A percentile compares a stretch with the other conserved stretches of the same genome.
These are phyloP conservation scores for Leucozona laternaria DNA, from an alignment of 2,888 invertebrate species.

Conservation along the genomic window DNA sequence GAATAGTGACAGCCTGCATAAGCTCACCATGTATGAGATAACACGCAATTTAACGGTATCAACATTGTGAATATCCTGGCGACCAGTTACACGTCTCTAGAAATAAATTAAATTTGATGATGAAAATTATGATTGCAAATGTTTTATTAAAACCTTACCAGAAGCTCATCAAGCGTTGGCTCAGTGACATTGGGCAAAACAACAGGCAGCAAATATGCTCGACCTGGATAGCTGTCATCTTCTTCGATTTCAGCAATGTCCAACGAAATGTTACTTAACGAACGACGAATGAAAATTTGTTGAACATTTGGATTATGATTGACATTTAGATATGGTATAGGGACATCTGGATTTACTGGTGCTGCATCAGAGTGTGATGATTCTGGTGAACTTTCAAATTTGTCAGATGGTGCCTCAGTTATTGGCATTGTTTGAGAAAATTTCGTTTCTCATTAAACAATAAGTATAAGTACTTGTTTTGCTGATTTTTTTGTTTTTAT, in stretches of 20 bases:
- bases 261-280: slow-evolving; percentile 67
- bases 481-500: slow-evolving; percentile 17
- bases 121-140: background rate
- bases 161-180: slow-evolving; percentile 86
- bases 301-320: slow-evolving; percentile 51
- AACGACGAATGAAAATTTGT: slow-evolving; percentile 52
- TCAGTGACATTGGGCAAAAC: slow-evolving; percentile 85
- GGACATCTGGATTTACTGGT: slow-evolving; percentile 50
- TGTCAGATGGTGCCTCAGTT: slow-evolving; percentile 80
- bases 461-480: background rate
- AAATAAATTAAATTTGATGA: slow-evolving; percentile 40
- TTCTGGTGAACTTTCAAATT: slow-evolving; percentile 80
- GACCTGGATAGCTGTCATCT: slow-evolving; percentile 78
- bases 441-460: background rate
- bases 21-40: slow-evolving; percentile 87
- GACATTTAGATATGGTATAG: slow-evolving; percentile 36
- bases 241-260: slow-evolving; percentile 80
- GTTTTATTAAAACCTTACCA: slow-evolving; percentile 83
- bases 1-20: slow-evolving; percentile 87
- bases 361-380: slow-evolving; percentile 80
- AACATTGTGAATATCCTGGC: slow-evolving; percentile 84
- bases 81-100: slow-evolving; percentile 83
- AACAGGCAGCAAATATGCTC: slow-evolving; percentile 85
- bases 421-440: slow-evolving; percentile 78
- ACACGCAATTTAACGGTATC: slow-evolving; percentile 87